Base-by-base conservation (phyloP, 2,888 invertebrate species). In the Yponomeuta cagnagella region DNA sequence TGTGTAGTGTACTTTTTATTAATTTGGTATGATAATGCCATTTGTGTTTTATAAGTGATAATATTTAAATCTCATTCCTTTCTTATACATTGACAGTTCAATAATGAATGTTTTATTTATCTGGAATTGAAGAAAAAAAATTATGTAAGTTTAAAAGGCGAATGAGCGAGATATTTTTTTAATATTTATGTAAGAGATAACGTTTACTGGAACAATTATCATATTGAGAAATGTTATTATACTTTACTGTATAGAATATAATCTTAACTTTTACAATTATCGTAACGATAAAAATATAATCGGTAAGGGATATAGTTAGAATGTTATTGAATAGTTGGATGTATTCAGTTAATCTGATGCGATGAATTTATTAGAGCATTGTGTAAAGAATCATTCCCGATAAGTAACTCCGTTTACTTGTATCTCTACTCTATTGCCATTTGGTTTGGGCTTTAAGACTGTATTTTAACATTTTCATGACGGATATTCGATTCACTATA, bases 61-160 rank as follows among this genome's bases (percentile, higher is more conserved):
- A 43, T 33, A 63, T 67, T 37, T 67, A 66, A 72, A 64, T 70
- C 72, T 72, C 71, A 72, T 73, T 69, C 68, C 74, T 74, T 77
- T 78, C 78, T 76, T 58, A 15, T 77, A 80, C 63, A 74, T 78
- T 77, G 81, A 43, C 9, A 33, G 81, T 82, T 82, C 82, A 83
- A 81, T 76, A 73, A 75, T 77, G 75, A 73, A 76, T 74, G 76
- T 74, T 58, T 3, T 15, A 12, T 82, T 76, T 79, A 83, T 43
- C 82, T 23, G 90, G 90, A 90, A 91, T 90, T 90, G 90, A 90
- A 78, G 75, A 79, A 90, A 78, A 75, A 79, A 84, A 79, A 23
- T 23, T 80, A 85, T 87, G 85, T 76, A 76, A 80, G 77, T 78
- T 77, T 75, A 79, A 80, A 80, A 79, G 80, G 83, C 8, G 63